Percentiles rank a stretch among this genome's conserved stretches.
These are phyloP conservation scores for Galleria mellonella DNA, from an alignment of 1,140 invertebrate species.

Conservation along the genomic window DNA sequence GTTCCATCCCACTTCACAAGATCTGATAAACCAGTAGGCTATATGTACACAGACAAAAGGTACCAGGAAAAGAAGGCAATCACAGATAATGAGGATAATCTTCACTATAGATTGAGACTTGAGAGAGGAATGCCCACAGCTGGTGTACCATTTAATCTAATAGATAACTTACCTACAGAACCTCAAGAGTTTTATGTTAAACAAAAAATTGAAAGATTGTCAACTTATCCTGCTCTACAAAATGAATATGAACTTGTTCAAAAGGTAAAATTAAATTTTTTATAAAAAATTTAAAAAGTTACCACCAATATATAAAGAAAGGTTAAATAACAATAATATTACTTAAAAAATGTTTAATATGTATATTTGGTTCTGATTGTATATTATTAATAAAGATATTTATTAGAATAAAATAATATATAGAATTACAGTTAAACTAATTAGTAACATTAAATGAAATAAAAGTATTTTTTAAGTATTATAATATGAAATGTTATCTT, in stretches of 20 bases:
- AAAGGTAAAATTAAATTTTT: conserved; percentile 31
- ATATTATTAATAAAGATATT: too few species aligned
- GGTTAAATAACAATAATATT: too few species aligned
- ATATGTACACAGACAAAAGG: conserved; percentile 68
- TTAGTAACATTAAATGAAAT: too few species aligned
- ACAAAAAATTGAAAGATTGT: conserved; percentile 42
- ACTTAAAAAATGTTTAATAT: too few species aligned
- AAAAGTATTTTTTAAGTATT: too few species aligned
- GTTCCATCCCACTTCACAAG: conserved; percentile 86
- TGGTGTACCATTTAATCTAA: conserved; percentile 74
- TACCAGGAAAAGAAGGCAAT: conserved; percentile 28
- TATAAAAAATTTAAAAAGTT: too few species aligned
- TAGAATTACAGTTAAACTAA: too few species aligned
- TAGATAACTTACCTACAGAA: conserved; percentile 70
- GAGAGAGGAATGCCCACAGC: conserved; percentile 75
- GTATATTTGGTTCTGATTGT: too few species aligned
- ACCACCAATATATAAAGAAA: too few species aligned
- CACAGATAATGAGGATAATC: conserved; percentile 44
- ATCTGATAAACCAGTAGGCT: conserved; percentile 80
- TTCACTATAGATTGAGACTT: conserved; percentile 41
- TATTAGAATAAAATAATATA: too few species aligned
- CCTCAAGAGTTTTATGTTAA: conserved; percentile 63
- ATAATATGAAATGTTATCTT: too few species aligned
- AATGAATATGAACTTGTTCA: conserved; percentile 58
- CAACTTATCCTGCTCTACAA: conserved; percentile 69